Base-by-base conservation (phyloP, 2,113 vertebrate genomes). In the Cariama cristata region DNA sequence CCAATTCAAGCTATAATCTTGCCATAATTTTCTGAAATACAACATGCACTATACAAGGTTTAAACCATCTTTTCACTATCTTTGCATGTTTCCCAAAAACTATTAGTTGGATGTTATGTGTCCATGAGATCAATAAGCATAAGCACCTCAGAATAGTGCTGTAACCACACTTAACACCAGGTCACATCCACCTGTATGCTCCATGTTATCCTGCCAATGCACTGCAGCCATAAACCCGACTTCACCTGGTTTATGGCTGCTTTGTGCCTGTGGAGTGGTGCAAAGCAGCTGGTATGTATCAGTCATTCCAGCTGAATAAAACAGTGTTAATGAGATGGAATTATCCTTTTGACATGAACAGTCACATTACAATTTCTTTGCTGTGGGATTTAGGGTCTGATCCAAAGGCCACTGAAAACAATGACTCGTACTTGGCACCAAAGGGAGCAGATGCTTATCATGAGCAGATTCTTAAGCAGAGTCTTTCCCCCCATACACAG, bases 381-480 rank as follows among this genome's bases (percentile, higher is more conserved):
- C 47, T 32, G 26, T 28, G 32, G 40, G 38, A 45, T 27, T 63
- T 74, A 22, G 28, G 74, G n/a, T 9, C 47, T 50, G 17, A 50
- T 27, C n/a, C 73, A 71, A 73, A 50, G 12, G 38, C 47, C 58
- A 23, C 52, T 22, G 24, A 24, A 88, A 66, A 42, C 19, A 4
- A 14, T 0, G 0, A 21, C 22, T 22, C 1, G 0, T 47, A 19
- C 23, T 40, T 12, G 38, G 59, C 26, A 53, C 20, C 38, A 18
- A 59, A 50, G 32, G 16, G 49, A 66, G 21, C 38, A 44, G 28
- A 15, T 13, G 8, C 14, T 79, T 72, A 33, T 7, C 1, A 2
- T 10, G n/a, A 45, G 27, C 42, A 40, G 32, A 26, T 42, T 47
- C 69, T n/a, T 47, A 9, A 76, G 58, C 14, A 18, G 18, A 50